These are phyloP conservation scores for Oscheius onirici DNA, from an alignment of 2,888 invertebrate species.

Conservation along the genomic window DNA sequence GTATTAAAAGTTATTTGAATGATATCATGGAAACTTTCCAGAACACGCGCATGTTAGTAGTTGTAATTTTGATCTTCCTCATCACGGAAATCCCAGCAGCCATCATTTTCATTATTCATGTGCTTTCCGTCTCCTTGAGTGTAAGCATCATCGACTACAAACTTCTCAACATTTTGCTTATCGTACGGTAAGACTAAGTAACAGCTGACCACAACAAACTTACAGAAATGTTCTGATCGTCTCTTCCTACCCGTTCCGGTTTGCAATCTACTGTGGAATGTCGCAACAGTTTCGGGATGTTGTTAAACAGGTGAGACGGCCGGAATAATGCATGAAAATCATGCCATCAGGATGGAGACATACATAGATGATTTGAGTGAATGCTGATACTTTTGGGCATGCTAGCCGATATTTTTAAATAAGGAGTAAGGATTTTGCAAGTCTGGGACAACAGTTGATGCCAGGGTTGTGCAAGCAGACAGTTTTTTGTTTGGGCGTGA, in stretches of 20 bases:
- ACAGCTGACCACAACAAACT: neutral
- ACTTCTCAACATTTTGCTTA: constrained; percentile 63
- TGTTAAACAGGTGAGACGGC: constrained; percentile 43
- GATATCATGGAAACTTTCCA: constrained; percentile 66
- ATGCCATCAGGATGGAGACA: neutral
- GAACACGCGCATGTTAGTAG: constrained; percentile 76
- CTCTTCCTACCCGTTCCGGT: constrained; percentile 87
- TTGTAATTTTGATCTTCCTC: constrained; percentile 71
- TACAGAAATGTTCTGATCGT: constrained; percentile 86
- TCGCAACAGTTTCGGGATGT: constrained; percentile 68
- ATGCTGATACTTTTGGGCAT: constrained; percentile 2
- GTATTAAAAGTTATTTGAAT: constrained; percentile 33
- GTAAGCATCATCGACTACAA: constrained; percentile 61
- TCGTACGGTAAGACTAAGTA: constrained; percentile 57
- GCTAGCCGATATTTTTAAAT: neutral
- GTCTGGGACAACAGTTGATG: no score
- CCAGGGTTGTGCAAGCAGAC: no score
- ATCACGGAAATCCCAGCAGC: constrained; percentile 72
- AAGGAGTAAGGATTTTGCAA: neutral
- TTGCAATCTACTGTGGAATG: constrained; percentile 85
- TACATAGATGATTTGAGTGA: constrained; percentile 10
- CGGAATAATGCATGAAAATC: constrained; percentile 23
- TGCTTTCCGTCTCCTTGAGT: constrained; percentile 60
- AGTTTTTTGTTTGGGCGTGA: no score
- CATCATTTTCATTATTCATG: constrained; percentile 67